Percentiles rank a stretch among this genome's conserved stretches.
phyloP scores from a whole-genome alignment of 2,113 vertebrate species.

The Rhabdornis inornatus region DNA sequence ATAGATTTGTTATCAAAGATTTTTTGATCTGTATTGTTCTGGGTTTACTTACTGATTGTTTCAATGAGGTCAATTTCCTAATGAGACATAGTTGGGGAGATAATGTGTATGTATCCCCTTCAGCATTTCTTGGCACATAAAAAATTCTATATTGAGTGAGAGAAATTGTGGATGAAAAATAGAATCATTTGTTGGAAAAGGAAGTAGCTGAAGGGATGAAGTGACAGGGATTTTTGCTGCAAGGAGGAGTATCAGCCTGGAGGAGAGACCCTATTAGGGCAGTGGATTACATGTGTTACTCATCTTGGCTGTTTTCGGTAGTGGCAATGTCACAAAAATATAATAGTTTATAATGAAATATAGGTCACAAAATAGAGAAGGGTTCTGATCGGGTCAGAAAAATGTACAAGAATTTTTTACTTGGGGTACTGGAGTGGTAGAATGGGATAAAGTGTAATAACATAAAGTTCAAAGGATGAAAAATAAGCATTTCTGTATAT shows the following conservation, averaged over 20 bases:
- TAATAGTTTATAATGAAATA: neutral
- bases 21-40: neutral
- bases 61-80: neutral
- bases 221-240: neutral
- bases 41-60: neutral
- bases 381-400: neutral
- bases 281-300: neutral
- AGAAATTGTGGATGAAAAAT: neutral
- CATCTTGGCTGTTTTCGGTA: neutral
- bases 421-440: neutral
- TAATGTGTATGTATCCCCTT: neutral
- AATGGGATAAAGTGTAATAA: neutral
- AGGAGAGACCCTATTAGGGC: neutral
- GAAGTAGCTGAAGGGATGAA: neutral
- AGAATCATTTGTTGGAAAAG: neutral
- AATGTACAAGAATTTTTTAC: neutral
- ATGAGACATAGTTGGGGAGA: neutral
- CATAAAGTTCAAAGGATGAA: neutral
- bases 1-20: neutral
- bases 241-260: neutral
- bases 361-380: neutral
- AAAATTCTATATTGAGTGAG: neutral
- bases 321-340: neutral
- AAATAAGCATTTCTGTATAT: neutral
- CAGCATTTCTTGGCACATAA: neutral